These are phyloP conservation scores for Channa striata DNA, from an alignment of 2,797 vertebrate species.

Conservation along the genomic window DNA sequence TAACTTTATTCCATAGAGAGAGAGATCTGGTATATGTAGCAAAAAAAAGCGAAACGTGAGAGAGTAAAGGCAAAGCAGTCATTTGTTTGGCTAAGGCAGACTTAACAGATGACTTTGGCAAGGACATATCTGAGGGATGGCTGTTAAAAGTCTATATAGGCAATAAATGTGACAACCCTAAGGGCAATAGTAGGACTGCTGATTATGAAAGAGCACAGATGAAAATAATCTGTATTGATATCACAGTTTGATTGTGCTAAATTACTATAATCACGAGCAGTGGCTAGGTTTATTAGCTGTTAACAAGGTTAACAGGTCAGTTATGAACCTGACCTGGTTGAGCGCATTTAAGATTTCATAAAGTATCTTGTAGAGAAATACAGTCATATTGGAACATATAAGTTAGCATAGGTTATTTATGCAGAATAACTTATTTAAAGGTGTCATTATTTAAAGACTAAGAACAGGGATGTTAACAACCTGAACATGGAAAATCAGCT, in stretches of 20 bases:
- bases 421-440: no score
- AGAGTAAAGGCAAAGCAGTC: constrained; percentile 40
- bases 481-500: no score
- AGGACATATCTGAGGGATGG: constrained; percentile 67
- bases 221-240: background rate
- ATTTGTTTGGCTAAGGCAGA: constrained; percentile 67
- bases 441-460: no score
- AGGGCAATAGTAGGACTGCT: constrained; percentile 28
- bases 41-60: constrained; percentile 22
- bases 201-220: background rate
- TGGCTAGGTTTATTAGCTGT: background rate
- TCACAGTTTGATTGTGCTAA: background rate
- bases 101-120: constrained; percentile 71
- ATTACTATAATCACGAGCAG: background rate
- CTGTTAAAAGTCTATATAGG: constrained; percentile 37
- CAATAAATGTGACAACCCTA: constrained; percentile 11
- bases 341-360: background rate
- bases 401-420: no score
- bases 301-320: background rate
- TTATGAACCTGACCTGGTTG: background rate
- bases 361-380: no score
- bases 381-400: no score
- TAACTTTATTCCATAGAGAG: constrained; percentile 77
- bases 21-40: constrained; percentile 59
- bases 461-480: no score